Conservation (phyloP, 2,113 vertebrate genomes). For the Xiphias gladius region DNA sequence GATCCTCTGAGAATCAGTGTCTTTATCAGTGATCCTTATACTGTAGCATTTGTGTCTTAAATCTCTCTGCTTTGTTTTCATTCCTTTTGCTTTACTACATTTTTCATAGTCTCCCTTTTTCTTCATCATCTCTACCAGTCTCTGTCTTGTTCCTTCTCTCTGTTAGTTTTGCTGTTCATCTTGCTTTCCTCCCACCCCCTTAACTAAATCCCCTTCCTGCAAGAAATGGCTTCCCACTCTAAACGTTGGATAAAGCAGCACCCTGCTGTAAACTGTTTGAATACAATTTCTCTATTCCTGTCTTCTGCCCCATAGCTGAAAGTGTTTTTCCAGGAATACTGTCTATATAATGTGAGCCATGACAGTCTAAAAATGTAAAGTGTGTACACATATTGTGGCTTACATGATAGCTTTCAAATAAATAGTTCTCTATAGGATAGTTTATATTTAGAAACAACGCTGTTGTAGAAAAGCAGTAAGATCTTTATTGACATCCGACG, state of each 20-base stretch:
- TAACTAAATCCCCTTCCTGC: slow-evolving; percentile 35
- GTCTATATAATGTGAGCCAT: slow-evolving; percentile 14
- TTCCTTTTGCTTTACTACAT: slow-evolving; percentile 9
- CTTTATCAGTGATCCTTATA: slow-evolving; percentile 37
- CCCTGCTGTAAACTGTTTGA: slow-evolving; percentile 55
- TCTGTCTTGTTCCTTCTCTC: slow-evolving; percentile 5
- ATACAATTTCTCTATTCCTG: slow-evolving; percentile 23
- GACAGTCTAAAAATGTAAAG: slow-evolving; percentile 4
- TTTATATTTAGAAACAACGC: neutral
- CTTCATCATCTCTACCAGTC: slow-evolving; percentile 2
- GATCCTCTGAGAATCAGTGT: slow-evolving; percentile 28
- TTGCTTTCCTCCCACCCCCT: neutral
- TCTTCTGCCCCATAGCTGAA: slow-evolving; percentile 32
- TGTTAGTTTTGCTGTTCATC: slow-evolving; percentile 24
- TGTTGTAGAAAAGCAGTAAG: neutral
- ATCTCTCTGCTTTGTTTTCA: slow-evolving; percentile 22
- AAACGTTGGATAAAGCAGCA: slow-evolving; percentile 53
- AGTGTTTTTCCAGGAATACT: neutral
- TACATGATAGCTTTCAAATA: neutral
- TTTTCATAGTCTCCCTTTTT: neutral
- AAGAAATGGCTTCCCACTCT: slow-evolving; percentile 37
- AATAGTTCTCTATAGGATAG: neutral
- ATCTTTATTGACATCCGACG: neutral
- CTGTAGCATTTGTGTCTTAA: slow-evolving; percentile 11
- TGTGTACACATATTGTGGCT: neutral